Base-by-base conservation (phyloP, 2,888 invertebrate genomes). In the Eristalis tenax region DNA sequence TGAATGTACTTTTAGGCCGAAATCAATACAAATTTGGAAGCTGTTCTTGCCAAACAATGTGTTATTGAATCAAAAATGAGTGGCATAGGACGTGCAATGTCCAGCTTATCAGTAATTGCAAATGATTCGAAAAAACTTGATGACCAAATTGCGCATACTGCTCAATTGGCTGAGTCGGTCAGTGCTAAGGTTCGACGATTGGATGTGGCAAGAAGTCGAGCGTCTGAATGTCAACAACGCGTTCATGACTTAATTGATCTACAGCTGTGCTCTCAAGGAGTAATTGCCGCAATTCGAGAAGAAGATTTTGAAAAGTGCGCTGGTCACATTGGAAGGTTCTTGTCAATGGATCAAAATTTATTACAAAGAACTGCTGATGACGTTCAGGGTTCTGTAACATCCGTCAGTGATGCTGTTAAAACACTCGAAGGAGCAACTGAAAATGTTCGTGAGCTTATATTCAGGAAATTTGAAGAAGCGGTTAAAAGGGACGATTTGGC, bases 231-330 rank as follows among this genome's bases (percentile, higher is more conserved):
- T 91, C 98, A 99, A 92, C 96, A 97, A 89, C 94, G 99, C 80
- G 99, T 99, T 0, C 97, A 98, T 90, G 99, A 99, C 92, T 94
- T 99, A 56, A 96, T 99, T 82, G 99, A 99, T 92, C 94, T 99
- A 71, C 98, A 99, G 93, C 94, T 98, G 79, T 99, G 99, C 92
- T 98, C 98, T 68, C 98, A 99, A 92, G 99, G 99, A n/a, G 99
- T 99, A 0, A 97, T 98, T 89, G 96, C 97, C 69, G 99, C 99
- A 0, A 96, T 99, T 75, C 95, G 96, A 88, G 97, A 97, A 89
- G 98, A 99, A 93, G 98, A 99, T 92, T 99, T 97, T 93, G 99
- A 99, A 93, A 97, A 97, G 93, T 95, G 99, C 75, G 99, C 99
- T 13, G 98, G 96, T 0, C 99, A 99, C 91, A 97, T 99, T 64